These are phyloP conservation scores for Lampropteryx suffumata DNA, from an alignment of 2,888 invertebrate species.

Conservation along the genomic window DNA sequence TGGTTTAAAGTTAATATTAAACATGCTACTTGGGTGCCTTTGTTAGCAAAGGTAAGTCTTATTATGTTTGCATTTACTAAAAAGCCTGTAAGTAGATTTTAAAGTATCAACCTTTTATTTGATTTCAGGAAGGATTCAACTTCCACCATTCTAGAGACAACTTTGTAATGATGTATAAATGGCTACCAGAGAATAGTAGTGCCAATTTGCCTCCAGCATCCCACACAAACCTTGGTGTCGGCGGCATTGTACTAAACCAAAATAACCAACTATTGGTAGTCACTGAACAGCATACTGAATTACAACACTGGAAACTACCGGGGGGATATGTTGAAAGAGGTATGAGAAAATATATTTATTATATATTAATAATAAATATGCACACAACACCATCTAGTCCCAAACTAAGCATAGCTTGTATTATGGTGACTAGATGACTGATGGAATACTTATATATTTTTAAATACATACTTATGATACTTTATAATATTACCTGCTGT, in stretches of 20 bases:
- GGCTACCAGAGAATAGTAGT: slow-evolving; percentile 86
- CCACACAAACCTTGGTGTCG: slow-evolving; percentile 91
- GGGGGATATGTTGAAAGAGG: slow-evolving; percentile 95
- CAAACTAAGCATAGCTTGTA: no score
- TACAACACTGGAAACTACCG: slow-evolving; percentile 93
- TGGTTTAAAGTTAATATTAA: slow-evolving; percentile 91
- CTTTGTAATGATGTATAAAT: slow-evolving; percentile 91
- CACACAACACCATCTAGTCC: no score
- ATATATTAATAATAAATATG: no score
- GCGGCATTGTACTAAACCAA: slow-evolving; percentile 92
- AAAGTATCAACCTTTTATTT: not conserved
- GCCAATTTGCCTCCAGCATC: slow-evolving; percentile 89
- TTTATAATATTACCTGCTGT: no score
- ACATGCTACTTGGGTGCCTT: slow-evolving; percentile 89
- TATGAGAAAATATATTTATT: no score
- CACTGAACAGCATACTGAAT: slow-evolving; percentile 85
- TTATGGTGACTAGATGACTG: no score
- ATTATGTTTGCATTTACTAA: not conserved
- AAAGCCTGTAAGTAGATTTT: no score
- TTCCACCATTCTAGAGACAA: slow-evolving; percentile 93
- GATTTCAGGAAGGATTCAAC: slow-evolving; percentile 87
- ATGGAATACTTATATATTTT: no score
- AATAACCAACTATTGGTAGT: slow-evolving; percentile 91
- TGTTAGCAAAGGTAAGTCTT: slow-evolving; percentile 85
- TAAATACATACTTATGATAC: no score